Evolutionary conservation across 2,113 vertebrate genomes (phyloP).

Genomic region (Dromas ardeola): DNA sequence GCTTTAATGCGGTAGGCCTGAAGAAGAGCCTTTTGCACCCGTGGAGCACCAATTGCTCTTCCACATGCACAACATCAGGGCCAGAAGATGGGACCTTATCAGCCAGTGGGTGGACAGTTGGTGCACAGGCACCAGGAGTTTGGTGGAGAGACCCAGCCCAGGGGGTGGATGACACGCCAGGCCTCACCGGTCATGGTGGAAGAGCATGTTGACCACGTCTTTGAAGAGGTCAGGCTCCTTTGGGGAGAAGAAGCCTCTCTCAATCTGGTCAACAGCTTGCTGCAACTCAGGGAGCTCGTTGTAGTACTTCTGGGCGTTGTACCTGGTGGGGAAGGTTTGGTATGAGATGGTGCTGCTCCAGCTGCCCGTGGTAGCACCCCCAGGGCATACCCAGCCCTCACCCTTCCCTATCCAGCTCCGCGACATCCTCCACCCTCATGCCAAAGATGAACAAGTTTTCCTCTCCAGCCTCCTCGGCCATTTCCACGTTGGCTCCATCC

Average conservation of each 20-base stretch:
- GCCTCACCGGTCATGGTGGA: constrained; percentile 89
- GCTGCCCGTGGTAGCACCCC: not conserved
- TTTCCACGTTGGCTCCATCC: constrained; percentile 98
- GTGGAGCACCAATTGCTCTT: not conserved
- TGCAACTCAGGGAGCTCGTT: constrained; percentile 86
- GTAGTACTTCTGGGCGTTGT: constrained; percentile 87
- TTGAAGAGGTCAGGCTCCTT: constrained; percentile 88
- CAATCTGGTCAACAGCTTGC: constrained; percentile 90
- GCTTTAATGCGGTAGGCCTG: accelerated
- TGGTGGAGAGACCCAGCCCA: not conserved
- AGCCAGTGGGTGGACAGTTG: not conserved
- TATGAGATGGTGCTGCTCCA: not conserved
- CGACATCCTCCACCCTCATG: constrained; percentile 91
- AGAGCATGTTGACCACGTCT: constrained; percentile 90
- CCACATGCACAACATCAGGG: not conserved
- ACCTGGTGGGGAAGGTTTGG: constrained; percentile 68
- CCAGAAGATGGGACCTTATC: not conserved
- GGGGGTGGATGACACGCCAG: not conserved
- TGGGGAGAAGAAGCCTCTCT: constrained; percentile 87
- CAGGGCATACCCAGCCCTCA: constrained; percentile 33
- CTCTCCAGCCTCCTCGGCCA: constrained; percentile 95
- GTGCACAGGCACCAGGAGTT: accelerated
- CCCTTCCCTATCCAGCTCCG: constrained; percentile 86
- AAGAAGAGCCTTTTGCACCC: not conserved
- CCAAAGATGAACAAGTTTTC: constrained; percentile 98